Evolutionary conservation across 2,888 invertebrate species (phyloP).

Genomic region (Tiphia femorata): DNA sequence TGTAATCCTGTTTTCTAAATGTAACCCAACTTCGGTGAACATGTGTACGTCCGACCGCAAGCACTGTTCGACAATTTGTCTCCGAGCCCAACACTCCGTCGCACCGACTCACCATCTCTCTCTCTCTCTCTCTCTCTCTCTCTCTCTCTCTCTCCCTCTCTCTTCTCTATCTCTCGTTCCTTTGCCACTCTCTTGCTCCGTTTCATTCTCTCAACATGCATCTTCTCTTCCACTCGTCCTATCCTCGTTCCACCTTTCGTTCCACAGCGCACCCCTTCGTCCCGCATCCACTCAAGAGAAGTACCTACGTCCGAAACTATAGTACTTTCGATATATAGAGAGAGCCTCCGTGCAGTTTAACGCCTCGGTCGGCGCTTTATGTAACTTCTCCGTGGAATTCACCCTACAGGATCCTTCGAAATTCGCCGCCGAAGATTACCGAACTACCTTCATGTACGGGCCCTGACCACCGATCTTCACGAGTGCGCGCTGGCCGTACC

Average conservation of each 20-base stretch:
- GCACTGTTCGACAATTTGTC: conserved; percentile 60
- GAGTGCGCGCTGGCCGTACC: conserved; percentile 3
- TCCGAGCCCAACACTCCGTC: conserved; percentile 37
- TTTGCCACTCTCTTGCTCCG: conserved; percentile 5
- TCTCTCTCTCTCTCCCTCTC: neutral
- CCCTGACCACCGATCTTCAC: conserved; percentile 12
- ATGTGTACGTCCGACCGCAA: conserved; percentile 58
- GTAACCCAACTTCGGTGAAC: conserved; percentile 59
- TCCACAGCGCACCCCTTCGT: neutral
- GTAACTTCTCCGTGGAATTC: conserved; percentile 21
- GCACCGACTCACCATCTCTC: conserved; percentile 6
- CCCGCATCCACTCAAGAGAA: neutral
- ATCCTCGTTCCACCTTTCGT: neutral
- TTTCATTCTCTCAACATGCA: neutral
- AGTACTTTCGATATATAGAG: conserved; percentile 21
- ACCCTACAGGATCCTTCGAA: conserved; percentile 14
- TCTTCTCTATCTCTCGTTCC: conserved; percentile 5
- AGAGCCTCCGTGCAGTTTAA: conserved; percentile 13
- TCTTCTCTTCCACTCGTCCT: too few species aligned
- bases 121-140: conserved; percentile 10
- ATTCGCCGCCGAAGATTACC: conserved; percentile 30
- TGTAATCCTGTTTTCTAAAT: conserved; percentile 67
- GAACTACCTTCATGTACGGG: conserved; percentile 12
- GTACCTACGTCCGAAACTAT: conserved; percentile 1
- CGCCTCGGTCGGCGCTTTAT: conserved; percentile 6